Percentiles rank a stretch among this genome's conserved stretches.
These are phyloP conservation scores for Gymnobelideus leadbeateri DNA, from an alignment of 2,113 vertebrate genomes.

Conservation along the genomic window DNA sequence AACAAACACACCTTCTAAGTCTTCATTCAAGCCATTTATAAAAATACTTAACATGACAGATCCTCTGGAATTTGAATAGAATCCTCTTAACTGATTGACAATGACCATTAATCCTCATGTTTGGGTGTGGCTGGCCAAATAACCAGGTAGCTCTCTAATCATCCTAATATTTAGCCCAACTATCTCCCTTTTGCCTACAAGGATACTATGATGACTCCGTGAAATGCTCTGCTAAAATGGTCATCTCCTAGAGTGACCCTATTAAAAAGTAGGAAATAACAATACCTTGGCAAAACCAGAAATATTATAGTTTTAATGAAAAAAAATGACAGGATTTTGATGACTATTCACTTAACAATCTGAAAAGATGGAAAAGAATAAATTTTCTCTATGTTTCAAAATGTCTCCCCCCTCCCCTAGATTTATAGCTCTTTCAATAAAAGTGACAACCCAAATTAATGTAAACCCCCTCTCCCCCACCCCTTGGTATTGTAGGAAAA, in stretches of 20 bases:
- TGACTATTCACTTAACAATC: neutral
- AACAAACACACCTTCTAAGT: neutral
- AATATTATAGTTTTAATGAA: neutral
- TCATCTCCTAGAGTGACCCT: neutral
- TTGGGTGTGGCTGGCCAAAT: conserved; percentile 16
- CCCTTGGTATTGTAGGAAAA: conserved; percentile 8
- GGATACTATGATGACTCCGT: neutral
- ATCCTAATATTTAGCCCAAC: conserved; percentile 11
- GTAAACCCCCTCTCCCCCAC: conserved; percentile 23
- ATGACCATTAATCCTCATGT: conserved; percentile 1
- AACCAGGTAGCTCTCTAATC: neutral
- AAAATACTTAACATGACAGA: neutral
- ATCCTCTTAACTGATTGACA: neutral
- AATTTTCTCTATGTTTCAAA: conserved; percentile 20
- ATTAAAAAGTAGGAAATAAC: conserved; percentile 20
- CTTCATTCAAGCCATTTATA: conserved; percentile 13
- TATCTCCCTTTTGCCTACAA: conserved; percentile 39
- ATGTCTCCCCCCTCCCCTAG: conserved; percentile 5
- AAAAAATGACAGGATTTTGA: conserved; percentile 19
- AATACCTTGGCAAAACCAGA: neutral
- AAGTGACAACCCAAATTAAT: conserved; percentile 63
- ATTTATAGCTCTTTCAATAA: conserved; percentile 50
- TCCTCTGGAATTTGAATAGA: neutral
- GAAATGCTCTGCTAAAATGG: conserved; percentile 36
- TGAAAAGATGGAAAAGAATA: conserved; percentile 58